Base-by-base conservation (phyloP, 2,113 vertebrate genomes). In the Coracopsis vasa region DNA sequence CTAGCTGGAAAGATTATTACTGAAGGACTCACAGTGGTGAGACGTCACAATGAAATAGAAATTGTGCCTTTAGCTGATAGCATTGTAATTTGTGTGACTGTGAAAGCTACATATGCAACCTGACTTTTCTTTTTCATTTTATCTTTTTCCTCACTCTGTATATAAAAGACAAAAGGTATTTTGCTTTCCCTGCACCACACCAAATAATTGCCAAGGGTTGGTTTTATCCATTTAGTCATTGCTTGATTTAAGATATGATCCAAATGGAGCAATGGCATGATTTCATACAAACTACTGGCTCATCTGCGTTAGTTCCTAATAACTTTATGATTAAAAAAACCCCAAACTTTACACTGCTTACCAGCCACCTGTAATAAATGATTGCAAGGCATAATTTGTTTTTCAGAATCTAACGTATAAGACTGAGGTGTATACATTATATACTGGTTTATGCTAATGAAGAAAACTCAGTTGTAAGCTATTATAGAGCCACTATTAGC, bases 21-120 rank as follows among this genome's bases (percentile, higher is more conserved):
- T 69, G 39, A 81, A 88, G 45, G 20, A 45, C 13, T 94, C 31
- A 80, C 29, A 94, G 56, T 61, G 24, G 31, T 69, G 33, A 86
- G 64, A 86, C 35, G 21, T 53, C 48, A 67, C 95, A 96, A 92
- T 88, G 56, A 94, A 97, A 90, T 54, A 91, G 62, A 39, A 27
- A 16, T 13, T 69, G n/a, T 87, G 62, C 73, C 35, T 94, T 88
- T 53, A 92, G 51, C 27, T 85, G 18, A 64, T 87, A 73, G 41
- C 61, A 29, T 21, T 95, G 62, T 42, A 45, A 64, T 85, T 82
- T 41, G 37, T 3, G 11, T 89, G 42, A 41, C 80, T 85, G 53
- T 69, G 60, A 92, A 90, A 96, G 75, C 66, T 90, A 60, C 14
- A 37, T 41, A 69, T 48, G 20, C 42, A 90, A 70, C 18, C 29